Conservation (phyloP, 2,888 invertebrate genomes). For the Steinernema carpocapsae region DNA sequence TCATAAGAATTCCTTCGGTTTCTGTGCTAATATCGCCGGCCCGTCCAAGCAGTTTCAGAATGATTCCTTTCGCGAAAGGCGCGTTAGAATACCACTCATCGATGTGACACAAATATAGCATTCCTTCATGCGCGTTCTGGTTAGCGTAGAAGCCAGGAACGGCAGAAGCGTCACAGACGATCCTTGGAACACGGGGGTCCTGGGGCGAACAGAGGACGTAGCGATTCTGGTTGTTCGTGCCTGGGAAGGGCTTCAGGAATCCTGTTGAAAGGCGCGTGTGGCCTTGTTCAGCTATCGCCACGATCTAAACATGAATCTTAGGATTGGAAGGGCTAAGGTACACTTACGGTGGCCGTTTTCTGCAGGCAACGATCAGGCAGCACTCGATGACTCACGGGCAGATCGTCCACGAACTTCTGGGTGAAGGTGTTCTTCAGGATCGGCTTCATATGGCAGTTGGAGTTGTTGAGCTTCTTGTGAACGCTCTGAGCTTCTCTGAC, state of each 20-base stretch:
- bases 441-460: not conserved
- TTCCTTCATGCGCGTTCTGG: constrained; percentile 49
- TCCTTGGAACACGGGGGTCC: constrained; percentile 80
- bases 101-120: constrained; percentile 17
- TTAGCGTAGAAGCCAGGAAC: constrained; percentile 44
- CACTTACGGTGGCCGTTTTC: constrained; percentile 67
- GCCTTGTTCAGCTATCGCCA: constrained; percentile 78
- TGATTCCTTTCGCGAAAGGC: constrained; percentile 73
- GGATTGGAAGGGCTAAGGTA: not conserved
- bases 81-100: constrained; percentile 76
- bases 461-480: not conserved
- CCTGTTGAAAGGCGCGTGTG: constrained; percentile 82
- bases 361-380: constrained; percentile 68
- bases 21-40: constrained; percentile 81
- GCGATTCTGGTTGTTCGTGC: constrained; percentile 73
- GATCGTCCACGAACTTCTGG: constrained; percentile 46
- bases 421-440: constrained; percentile 31
- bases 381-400: constrained; percentile 42
- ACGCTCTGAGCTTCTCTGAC: not conserved
- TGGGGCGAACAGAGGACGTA: constrained; percentile 79
- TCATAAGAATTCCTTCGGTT: constrained; percentile 80
- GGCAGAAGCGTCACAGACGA: constrained; percentile 77
- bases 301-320: constrained; percentile 73
- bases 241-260: constrained; percentile 74
- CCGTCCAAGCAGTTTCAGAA: constrained; percentile 79